Percentiles rank a stretch among this genome's conserved stretches.
phyloP scores from a whole-genome alignment of 2,888 invertebrate species.

The Dicroscelio sp. region DNA sequence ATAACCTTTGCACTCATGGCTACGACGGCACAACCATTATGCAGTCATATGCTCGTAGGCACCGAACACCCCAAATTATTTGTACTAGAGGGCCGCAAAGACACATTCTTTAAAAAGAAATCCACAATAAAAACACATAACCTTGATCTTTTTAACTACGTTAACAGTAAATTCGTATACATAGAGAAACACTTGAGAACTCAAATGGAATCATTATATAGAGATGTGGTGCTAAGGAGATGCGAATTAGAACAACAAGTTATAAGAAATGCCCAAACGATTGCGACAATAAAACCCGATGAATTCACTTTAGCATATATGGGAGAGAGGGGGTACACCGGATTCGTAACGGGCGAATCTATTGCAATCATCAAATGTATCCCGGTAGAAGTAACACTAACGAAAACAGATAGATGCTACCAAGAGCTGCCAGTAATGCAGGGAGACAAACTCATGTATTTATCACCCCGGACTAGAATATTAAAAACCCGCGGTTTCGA shows the following conservation, averaged over 20 bases:
- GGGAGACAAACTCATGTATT: constrained; percentile 46
- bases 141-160: constrained; percentile 78
- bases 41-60: constrained; percentile 17
- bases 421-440: constrained; percentile 25
- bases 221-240: constrained; percentile 79
- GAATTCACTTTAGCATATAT: constrained; percentile 82
- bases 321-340: constrained; percentile 83
- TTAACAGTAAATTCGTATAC: constrained; percentile 87
- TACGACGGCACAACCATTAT: background rate
- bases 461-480: constrained; percentile 82
- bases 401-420: constrained; percentile 79
- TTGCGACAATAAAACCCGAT: constrained; percentile 83
- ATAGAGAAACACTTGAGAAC: constrained; percentile 83
- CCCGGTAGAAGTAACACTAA: constrained; percentile 75
- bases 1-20: constrained; percentile 76
- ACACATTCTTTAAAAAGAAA: background rate
- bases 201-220: constrained; percentile 75
- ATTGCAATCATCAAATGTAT: constrained; percentile 85
- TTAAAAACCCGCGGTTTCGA: constrained; percentile 40
- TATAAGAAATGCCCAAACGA: constrained; percentile 78
- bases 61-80: constrained; percentile 70
- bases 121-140: constrained; percentile 40
- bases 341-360: constrained; percentile 83
- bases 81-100: constrained; percentile 45
- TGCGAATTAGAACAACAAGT: constrained; percentile 85